Base-by-base conservation (phyloP, 2,797 vertebrate genomes). In the Acropternis orthonyx region DNA sequence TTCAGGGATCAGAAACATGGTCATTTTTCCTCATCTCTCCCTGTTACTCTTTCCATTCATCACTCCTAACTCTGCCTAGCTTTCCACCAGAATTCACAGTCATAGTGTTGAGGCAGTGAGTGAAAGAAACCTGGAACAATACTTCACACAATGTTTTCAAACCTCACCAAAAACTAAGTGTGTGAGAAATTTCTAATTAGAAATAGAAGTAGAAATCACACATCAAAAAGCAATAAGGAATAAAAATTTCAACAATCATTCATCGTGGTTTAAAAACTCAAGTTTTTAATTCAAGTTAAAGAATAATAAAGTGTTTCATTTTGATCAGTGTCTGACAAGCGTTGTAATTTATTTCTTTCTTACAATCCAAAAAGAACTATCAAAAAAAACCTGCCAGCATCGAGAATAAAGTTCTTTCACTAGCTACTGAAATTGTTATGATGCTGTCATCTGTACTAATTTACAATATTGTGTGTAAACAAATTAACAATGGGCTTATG, bases 321-420 rank as follows among this genome's bases (percentile, higher is more conserved):
- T 34, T 68, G 43, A 68, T 73, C 52, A 32, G 23, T 73, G 14
- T 63, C 39, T n/a, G n/a, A 44, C 44, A 49, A 26, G 34, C 18
- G 48, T 10, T 12, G 44, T n/a, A 54, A 24, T 44, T 85, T 72
- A 54, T 69, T 89, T 26, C 30, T 48, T 78, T 37, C 32, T 58
- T 63, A 58, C 8, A 58, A 66, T 17, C 28, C 2, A 69, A 46
- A 65, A 87, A 54, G 4, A 58, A 54, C 14, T 41, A 19, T 34
- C 8, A 0, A 34, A 71, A 48, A 66, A 59, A n/a, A n/a, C n/a
- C 8, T 5, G 0, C 14, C 14, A 32, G 3, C 16, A 27, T 43
- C 68, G 65, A 61, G 26, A 73, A 30, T 1, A 59, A 63, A 6
- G 21, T 56, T 81, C n/a, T 59, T 89, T 86, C 30, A 75, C 2